phyloP scores from a whole-genome alignment of 2,797 vertebrate species.

The Rhabdomys pumilio region DNA sequence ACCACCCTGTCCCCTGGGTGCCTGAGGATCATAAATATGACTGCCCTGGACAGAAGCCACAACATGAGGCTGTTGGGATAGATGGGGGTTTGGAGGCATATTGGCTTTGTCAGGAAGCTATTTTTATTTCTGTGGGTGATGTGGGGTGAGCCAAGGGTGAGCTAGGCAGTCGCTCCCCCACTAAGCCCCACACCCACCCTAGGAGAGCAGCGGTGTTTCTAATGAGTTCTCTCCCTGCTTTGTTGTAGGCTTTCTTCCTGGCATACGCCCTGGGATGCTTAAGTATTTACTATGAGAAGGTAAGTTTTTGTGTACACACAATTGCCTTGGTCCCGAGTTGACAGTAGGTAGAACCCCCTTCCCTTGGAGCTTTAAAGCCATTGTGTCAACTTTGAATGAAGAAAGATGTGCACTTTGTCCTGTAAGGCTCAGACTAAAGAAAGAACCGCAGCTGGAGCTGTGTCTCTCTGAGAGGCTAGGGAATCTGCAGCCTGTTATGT shows the following conservation, averaged over 20 bases:
- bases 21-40: rapidly evolving
- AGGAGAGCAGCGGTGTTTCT: background rate
- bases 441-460: background rate
- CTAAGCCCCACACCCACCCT: background rate
- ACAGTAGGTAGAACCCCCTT: background rate
- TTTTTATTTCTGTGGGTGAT: background rate
- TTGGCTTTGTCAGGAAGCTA: background rate
- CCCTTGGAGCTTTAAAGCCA: background rate
- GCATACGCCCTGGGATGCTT: constrained; percentile 96
- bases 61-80: rapidly evolving
- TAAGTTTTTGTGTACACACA: constrained; percentile 84
- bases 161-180: background rate
- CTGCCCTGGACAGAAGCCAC: background rate
- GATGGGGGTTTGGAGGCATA: background rate
- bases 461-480: constrained; percentile 1
- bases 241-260: constrained; percentile 95
- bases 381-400: background rate
- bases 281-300: constrained; percentile 93
- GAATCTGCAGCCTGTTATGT: background rate
- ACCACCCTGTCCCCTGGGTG: background rate
- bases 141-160: background rate
- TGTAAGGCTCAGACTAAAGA: background rate
- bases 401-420: background rate
- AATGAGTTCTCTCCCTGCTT: constrained; percentile 60
- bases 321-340: background rate